A percentile compares a stretch with the other conserved stretches of the same genome.
phyloP scores from a whole-genome alignment of 2,797 vertebrate species.

The Columba guinea region DNA sequence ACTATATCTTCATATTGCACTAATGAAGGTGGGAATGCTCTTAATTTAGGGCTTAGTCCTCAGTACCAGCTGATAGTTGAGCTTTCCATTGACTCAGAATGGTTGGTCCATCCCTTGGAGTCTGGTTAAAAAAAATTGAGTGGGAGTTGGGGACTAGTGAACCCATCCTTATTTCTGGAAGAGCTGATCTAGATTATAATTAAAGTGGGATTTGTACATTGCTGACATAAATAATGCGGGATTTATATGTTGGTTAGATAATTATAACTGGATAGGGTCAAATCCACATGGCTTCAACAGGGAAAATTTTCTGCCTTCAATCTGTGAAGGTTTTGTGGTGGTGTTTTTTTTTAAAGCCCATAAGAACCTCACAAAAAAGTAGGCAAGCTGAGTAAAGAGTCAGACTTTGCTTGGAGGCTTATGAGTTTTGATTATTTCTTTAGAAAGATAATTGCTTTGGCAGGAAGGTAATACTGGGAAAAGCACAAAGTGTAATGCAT shows the following conservation, averaged over 20 bases:
- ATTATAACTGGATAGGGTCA: neutral
- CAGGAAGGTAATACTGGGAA: neutral
- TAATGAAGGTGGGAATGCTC: neutral
- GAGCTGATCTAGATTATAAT: neutral
- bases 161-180: neutral
- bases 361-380: neutral
- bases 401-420: neutral
- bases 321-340: neutral
- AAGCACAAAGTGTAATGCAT: neutral
- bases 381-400: neutral
- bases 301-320: neutral
- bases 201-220: neutral
- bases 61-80: neutral
- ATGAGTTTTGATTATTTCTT: neutral
- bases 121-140: neutral
- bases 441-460: neutral
- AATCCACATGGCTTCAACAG: neutral
- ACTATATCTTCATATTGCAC: neutral
- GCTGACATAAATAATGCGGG: neutral
- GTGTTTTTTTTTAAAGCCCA: neutral
- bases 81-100: neutral
- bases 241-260: neutral
- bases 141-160: neutral
- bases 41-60: neutral
- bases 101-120: neutral